phyloP scores from a whole-genome alignment of 2,797 vertebrate species.

The Momotus momota region DNA sequence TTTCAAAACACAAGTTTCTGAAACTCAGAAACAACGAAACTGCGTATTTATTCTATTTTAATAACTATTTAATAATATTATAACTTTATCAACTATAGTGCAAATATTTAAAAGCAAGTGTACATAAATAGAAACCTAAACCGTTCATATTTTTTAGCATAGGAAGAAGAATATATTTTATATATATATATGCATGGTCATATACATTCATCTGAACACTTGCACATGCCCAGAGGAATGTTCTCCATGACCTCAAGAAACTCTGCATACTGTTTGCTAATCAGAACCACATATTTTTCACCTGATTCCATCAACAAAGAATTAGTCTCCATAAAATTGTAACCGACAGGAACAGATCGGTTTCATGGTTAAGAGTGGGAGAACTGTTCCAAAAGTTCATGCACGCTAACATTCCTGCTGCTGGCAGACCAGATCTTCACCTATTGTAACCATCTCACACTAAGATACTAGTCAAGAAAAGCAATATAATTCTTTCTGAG shows the following conservation, averaged over 20 bases:
- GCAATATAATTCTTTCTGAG: background rate
- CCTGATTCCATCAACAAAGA: constrained; percentile 32
- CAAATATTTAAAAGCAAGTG: background rate
- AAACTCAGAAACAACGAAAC: background rate
- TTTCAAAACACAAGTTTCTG: background rate
- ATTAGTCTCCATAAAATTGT: constrained; percentile 47
- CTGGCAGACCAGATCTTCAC: background rate
- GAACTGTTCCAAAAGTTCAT: background rate
- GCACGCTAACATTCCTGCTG: background rate
- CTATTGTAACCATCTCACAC: background rate
- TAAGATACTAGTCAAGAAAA: background rate
- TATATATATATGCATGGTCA: background rate
- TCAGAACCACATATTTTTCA: constrained; percentile 52
- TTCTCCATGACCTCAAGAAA: background rate
- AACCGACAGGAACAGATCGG: constrained; percentile 35
- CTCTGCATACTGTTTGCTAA: constrained; percentile 4
- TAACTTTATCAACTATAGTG: background rate
- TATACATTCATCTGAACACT: background rate
- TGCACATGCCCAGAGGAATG: background rate
- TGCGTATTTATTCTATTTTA: background rate
- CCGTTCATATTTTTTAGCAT: background rate
- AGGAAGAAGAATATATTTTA: background rate
- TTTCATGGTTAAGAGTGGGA: constrained; percentile 23
- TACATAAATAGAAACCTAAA: background rate
- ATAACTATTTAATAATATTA: background rate